phyloP scores from a whole-genome alignment of 2,113 vertebrate genomes.

The Tyrannus savana region DNA sequence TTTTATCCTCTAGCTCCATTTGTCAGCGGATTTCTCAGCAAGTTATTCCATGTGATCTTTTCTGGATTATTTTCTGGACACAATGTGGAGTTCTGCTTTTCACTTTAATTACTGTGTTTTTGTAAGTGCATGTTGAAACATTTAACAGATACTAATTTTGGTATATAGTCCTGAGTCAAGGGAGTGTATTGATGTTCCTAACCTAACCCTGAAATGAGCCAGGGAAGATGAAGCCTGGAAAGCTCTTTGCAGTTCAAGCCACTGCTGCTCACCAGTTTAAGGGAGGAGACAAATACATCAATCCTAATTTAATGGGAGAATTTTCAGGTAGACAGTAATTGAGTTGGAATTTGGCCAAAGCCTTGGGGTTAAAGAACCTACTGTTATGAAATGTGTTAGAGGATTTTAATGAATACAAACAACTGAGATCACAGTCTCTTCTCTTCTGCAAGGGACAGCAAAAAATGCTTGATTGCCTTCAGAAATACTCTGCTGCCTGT shows the following conservation, averaged over 20 bases:
- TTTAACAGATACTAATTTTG: neutral
- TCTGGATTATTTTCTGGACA: neutral
- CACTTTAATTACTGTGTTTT: neutral
- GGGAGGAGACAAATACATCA: neutral
- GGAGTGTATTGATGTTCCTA: neutral
- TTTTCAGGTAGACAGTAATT: conserved; percentile 39
- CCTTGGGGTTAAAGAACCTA: neutral
- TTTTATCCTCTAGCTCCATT: neutral
- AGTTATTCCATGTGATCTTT: neutral
- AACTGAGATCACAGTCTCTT: neutral
- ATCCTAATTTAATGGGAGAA: conserved; percentile 1
- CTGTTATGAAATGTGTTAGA: neutral
- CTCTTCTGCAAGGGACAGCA: neutral
- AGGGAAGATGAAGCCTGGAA: neutral
- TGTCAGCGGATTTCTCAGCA: neutral
- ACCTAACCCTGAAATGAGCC: neutral
- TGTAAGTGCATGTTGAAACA: neutral
- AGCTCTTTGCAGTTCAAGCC: neutral
- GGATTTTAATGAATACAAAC: neutral
- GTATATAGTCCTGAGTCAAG: neutral
- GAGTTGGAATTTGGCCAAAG: conserved; percentile 42
- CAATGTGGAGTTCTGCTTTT: neutral
- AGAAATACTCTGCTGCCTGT: neutral
- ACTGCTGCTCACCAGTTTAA: neutral
- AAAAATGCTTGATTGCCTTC: neutral